Base-by-base conservation (phyloP, 2,113 vertebrate species). In the Trochalopteron elliotii region DNA sequence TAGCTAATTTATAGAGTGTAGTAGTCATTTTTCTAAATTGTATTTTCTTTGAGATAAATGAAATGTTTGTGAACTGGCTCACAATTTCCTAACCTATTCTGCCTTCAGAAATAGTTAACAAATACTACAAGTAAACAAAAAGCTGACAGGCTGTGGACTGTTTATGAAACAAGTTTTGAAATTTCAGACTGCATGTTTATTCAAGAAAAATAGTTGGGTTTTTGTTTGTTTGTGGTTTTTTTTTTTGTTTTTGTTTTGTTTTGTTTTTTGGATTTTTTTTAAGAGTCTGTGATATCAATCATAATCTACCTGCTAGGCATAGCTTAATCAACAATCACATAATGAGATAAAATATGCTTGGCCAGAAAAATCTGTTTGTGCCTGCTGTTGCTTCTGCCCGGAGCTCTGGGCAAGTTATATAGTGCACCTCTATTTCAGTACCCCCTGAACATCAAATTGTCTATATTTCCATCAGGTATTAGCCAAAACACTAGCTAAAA, bases 261-360 rank as follows among this genome's bases (percentile, higher is more conserved):
- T 59, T 25, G 14, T 14, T 56, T 56, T 14, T 55, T 55, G 5
- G 35, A 9, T 7, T 60, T 60, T 57, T 16, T 31, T 18, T 16
- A 50, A 39, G 30, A 75, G 42, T 61, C 71, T 77, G 4, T 60
- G 23, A 47, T 61, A 72, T 84, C 87, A 83, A 28, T 90, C 49
- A 39, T 44, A 65, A 61, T 40, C 56, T 86, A 77, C 56, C 76
- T 92, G 49, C 77, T 83, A 90, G 70, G 75, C 47, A 76, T 47
- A 88, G 63, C 33, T 84, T 94, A 89, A 96, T 91, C 88, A 95
- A 71, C 15, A 7, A 45, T 70, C 75, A 75, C 49, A 53, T 87
- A 68, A 93, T 55, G 50, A 86, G 61, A 65, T 42, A 57, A 89
- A 83, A 94, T 68, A 83, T 91, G 55, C 57, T 92, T 0, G 1